Evolutionary conservation across 2,113 vertebrate genomes (phyloP), one percentile per base, ranked within the genome.

Genomic region (Vicugna pacos): DNA sequence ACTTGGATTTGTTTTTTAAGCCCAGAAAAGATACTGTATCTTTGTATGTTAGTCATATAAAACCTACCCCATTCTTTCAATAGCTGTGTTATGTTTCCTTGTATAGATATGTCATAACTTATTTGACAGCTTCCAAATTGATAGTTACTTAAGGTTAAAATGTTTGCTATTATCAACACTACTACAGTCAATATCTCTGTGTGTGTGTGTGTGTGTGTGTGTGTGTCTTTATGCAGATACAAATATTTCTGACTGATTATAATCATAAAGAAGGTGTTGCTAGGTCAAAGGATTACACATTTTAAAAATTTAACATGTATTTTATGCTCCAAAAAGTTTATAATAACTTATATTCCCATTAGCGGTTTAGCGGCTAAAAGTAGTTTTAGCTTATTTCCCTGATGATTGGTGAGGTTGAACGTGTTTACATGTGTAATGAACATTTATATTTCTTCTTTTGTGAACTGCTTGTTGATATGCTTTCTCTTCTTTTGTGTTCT

Each of bases 401-500:
- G 16, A 76, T 81, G 70, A 94, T 16, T 48, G n/a, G 22, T 62
- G 32, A 85, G 26, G 35, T 13, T 94, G 24, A 48, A 58, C 38
- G 69, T 52, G 60, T 91, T 91, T 16, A 83, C 3, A 67, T 76
- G 60, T 75, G 84, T 81, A 75, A 80, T 30, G n/a, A 92, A 72
- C 7, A 65, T 28, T 64, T 76, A 20, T 64, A 77, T 64, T 54
- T 81, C 50, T 54, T 81, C 50, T 80, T 67, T 91, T 91, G 8
- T 69, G 48, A 94, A 62, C 28, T 77, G 52, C 15, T 69, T 76
- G 8, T 84, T n/a, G 19, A 14, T 14, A 91, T 20, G 9, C 19
- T 94, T 92, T 91, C 35, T 42, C n/a, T 91, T 83, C 42, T 16
- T 30, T 8, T 62, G 35, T 88, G 42, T 70, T 96, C 17, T 77